A percentile compares a stretch with the other conserved stretches of the same genome.
phyloP scores from a whole-genome alignment of 2,113 vertebrate species.

The Loxodonta africana region DNA sequence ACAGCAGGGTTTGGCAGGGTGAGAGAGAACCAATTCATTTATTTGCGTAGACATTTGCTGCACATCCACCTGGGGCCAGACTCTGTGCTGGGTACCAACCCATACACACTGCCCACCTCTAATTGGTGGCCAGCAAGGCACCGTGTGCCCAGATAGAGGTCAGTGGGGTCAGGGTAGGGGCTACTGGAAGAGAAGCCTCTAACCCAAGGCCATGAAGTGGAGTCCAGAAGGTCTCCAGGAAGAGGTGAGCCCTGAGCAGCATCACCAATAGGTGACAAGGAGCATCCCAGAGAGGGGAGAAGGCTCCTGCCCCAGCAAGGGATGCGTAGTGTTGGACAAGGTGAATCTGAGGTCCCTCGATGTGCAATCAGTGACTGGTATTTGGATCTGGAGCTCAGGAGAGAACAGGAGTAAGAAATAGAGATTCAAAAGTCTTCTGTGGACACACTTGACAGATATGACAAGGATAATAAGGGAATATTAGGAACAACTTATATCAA shows the following conservation, averaged over 20 bases:
- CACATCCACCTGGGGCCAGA: background rate
- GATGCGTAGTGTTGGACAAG: background rate
- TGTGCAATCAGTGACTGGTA: background rate
- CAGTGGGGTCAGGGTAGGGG: fast-evolving
- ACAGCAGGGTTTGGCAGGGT: background rate
- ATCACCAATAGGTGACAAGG: background rate
- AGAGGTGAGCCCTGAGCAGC: background rate
- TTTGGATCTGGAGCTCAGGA: background rate
- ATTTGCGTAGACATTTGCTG: background rate
- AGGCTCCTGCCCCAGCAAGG: background rate
- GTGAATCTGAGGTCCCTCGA: background rate
- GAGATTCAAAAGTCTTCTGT: background rate
- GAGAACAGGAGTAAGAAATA: background rate
- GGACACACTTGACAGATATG: background rate
- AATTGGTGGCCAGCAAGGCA: background rate
- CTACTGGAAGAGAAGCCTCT: background rate
- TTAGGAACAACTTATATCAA: background rate
- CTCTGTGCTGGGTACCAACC: background rate
- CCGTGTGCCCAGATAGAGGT: background rate
- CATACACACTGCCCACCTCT: background rate
- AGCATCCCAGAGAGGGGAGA: background rate
- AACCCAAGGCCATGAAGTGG: background rate
- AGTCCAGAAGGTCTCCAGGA: background rate
- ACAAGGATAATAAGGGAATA: background rate
- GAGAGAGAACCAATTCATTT: background rate